These are phyloP conservation scores for Cordilura impudica DNA, from an alignment of 2,888 invertebrate species.

Conservation along the genomic window DNA sequence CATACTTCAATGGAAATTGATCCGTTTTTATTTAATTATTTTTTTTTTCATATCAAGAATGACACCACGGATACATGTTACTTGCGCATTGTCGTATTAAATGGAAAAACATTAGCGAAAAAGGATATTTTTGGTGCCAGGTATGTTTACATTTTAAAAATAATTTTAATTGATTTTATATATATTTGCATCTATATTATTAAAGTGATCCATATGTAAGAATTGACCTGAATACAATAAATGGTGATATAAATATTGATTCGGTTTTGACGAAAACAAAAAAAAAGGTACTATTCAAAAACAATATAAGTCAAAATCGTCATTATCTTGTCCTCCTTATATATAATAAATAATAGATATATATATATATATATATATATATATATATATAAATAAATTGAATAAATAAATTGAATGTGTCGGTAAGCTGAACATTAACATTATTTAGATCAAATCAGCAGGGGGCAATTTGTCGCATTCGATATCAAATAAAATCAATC, in stretches of 20 bases:
- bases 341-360: too few species aligned
- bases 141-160: conserved; percentile 78
- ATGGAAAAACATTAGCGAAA: conserved; percentile 94
- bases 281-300: conserved; percentile 86
- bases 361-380: too few species aligned
- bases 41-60: conserved; percentile 79
- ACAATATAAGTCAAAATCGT: too few species aligned
- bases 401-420: too few species aligned
- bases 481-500: too few species aligned
- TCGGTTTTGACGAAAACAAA: conserved; percentile 97
- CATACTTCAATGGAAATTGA: too few species aligned
- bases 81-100: conserved; percentile 90
- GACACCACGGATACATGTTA: conserved; percentile 87
- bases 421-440: too few species aligned
- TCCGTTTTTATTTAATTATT: background rate
- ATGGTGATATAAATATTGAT: conserved; percentile 92
- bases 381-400: too few species aligned
- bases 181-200: background rate
- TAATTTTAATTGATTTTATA: background rate
- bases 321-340: too few species aligned
- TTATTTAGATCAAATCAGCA: too few species aligned
- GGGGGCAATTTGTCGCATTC: too few species aligned
- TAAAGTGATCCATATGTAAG: conserved; percentile 96
- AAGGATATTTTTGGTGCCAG: conserved; percentile 99
- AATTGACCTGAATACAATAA: conserved; percentile 91